phyloP scores from a whole-genome alignment of 2,113 vertebrate genomes.

The Dinomys branickii region DNA sequence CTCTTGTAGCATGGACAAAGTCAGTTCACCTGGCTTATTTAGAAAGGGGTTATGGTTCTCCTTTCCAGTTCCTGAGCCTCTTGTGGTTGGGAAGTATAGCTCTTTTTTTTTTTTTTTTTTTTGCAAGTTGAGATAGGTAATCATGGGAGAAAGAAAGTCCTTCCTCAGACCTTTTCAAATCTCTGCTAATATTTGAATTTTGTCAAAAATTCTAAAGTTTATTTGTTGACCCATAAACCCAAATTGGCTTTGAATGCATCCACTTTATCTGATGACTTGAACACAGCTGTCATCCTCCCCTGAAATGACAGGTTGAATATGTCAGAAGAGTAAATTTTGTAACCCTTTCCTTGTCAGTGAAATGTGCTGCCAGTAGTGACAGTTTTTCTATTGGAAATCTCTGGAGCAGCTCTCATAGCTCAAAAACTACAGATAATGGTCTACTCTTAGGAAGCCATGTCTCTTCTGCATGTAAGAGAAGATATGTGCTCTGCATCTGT shows the following conservation, averaged over 20 bases:
- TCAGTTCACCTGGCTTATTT: background rate
- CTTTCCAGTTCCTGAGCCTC: background rate
- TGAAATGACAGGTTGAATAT: background rate
- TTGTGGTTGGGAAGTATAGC: background rate
- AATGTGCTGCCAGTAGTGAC: background rate
- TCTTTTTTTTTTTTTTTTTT: background rate
- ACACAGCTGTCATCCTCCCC: background rate
- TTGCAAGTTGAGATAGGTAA: background rate
- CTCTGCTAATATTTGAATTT: background rate
- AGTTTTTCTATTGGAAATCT: background rate
- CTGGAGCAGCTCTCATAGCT: background rate
- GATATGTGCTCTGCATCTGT: background rate
- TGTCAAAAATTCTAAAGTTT: background rate
- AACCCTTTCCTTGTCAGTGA: background rate
- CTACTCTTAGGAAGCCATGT: background rate
- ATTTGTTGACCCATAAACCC: background rate
- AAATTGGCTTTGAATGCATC: background rate
- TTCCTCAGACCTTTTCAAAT: background rate
- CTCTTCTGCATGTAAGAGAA: background rate
- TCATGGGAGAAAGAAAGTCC: background rate
- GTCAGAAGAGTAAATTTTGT: background rate
- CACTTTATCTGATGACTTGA: background rate
- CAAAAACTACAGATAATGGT: background rate
- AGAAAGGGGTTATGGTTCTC: background rate
- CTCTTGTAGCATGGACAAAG: background rate